Evolutionary conservation across 1,140 invertebrate species (phyloP).

Genomic region (Callitettix versicolor): DNA sequence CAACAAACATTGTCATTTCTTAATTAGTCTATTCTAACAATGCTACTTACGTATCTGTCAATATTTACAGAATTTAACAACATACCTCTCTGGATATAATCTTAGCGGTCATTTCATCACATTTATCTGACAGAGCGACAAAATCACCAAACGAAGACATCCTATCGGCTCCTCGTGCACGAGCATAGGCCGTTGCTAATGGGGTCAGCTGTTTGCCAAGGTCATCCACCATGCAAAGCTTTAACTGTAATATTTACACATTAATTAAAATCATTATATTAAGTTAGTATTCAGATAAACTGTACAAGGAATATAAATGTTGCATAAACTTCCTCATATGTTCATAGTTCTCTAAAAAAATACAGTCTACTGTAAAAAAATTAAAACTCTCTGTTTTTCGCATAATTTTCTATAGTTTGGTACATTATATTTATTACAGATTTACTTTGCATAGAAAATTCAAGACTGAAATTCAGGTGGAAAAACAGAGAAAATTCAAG

Average conservation of each 20-base stretch:
- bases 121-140: conserved; percentile 83
- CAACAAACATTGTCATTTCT: too few species aligned
- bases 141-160: conserved; percentile 99
- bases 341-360: too few species aligned
- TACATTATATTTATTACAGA: background rate
- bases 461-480: background rate
- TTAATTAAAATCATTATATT: too few species aligned
- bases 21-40: too few species aligned
- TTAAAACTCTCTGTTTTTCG: too few species aligned
- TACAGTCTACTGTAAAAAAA: too few species aligned
- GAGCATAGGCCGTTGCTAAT: conserved; percentile 86
- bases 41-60: too few species aligned
- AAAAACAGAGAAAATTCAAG: background rate
- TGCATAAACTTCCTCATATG: too few species aligned
- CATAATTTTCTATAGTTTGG: too few species aligned
- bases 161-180: conserved; percentile 91
- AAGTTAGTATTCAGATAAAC: too few species aligned
- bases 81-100: conserved; percentile 56
- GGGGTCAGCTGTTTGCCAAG: conserved; percentile 63
- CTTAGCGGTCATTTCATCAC: conserved; percentile 58
- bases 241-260: conserved; percentile 47
- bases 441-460: background rate
- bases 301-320: too few species aligned
- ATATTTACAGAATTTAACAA: too few species aligned
- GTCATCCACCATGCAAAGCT: conserved; percentile 90